Evolutionary conservation across 2,797 vertebrate species (phyloP), one percentile per base, ranked within the genome.

Genomic region (Rhinatrema bivittatum): DNA sequence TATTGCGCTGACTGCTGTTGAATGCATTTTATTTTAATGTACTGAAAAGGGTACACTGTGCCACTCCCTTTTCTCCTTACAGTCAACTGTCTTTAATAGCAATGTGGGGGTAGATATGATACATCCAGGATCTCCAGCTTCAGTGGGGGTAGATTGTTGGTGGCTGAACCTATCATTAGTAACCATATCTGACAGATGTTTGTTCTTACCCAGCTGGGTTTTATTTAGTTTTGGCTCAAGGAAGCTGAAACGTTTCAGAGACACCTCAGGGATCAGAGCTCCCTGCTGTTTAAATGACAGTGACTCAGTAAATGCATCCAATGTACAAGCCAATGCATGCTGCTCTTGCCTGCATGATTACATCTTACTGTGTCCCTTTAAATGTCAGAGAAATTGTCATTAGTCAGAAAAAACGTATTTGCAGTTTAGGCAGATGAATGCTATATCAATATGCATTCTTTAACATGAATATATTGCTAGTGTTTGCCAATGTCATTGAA

Each of bases 161-260:
- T 54, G 56, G 56, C 68, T 53, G 68, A 65, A 46, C 32, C 35
- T 47, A 16, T 22, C 48, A 39, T 68, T 62, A 60, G 42, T 35
- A 40, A 46, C 34, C 50, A 62, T 59, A 56, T 71, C 49, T 61
- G 56, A 56, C 65, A 70, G 64, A 53, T 75, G 59, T 77, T 72
- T 73, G 58, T 60, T 75, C 75, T 67, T 57, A 56, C 64, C 18
- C 72, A 62, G 46, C 50, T 74, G 68, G 70, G 60, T 72, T 53
- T 74, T 78, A 64, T 66, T 76, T 74, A 72, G 62, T 63, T 54
- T 68, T 69, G 56, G 77, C 43, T 79, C 69, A 70, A 38, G 68
- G 68, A 76, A 51, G 53, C 45, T 60, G 56, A 68, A 73, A 70
- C 50, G 41, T 43, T 56, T 65, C 65, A 55, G 31, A 70, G 47